Conservation (phyloP, 2,888 invertebrate species). For the Cremastinae sp. region DNA sequence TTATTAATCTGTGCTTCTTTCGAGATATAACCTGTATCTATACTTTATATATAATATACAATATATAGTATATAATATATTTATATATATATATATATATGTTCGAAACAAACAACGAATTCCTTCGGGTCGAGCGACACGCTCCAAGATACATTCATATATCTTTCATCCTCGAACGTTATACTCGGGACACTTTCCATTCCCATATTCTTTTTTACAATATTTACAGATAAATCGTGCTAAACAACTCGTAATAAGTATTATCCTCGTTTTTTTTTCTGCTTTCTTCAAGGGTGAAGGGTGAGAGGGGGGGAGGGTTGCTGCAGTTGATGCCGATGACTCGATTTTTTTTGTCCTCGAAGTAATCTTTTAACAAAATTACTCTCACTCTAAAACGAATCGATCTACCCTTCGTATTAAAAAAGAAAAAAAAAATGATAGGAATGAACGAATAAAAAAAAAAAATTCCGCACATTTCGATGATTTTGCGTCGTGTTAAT, state of each 20-base stretch:
- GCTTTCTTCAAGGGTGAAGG: constrained; percentile 16
- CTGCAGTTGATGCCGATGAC: constrained; percentile 43
- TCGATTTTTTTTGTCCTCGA: constrained; percentile 12
- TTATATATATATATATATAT: constrained; percentile 13
- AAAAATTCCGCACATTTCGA: constrained; percentile 31
- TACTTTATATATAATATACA: constrained; percentile 5
- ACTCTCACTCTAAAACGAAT: not conserved
- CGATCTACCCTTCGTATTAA: constrained; percentile 1
- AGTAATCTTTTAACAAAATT: constrained; percentile 6
- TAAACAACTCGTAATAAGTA: constrained; percentile 29
- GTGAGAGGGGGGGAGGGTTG: constrained; percentile 13
- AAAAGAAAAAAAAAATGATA: constrained; percentile 13
- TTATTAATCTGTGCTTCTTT: constrained; percentile 34
- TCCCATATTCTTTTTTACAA: constrained; percentile 48
- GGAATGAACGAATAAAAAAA: not conserved
- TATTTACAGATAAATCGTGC: constrained; percentile 52
- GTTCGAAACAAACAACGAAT: constrained; percentile 41
- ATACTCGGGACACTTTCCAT: constrained; percentile 2
- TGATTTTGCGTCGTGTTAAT: constrained; percentile 8
- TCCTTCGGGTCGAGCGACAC: constrained; percentile 29
- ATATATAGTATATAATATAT: constrained; percentile 6
- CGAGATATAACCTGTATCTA: constrained; percentile 28
- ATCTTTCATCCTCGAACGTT: not conserved
- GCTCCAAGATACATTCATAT: constrained; percentile 18
- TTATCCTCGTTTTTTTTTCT: constrained; percentile 22